phyloP scores from a whole-genome alignment of 2,113 vertebrate genomes.

The Grallaria varia region DNA sequence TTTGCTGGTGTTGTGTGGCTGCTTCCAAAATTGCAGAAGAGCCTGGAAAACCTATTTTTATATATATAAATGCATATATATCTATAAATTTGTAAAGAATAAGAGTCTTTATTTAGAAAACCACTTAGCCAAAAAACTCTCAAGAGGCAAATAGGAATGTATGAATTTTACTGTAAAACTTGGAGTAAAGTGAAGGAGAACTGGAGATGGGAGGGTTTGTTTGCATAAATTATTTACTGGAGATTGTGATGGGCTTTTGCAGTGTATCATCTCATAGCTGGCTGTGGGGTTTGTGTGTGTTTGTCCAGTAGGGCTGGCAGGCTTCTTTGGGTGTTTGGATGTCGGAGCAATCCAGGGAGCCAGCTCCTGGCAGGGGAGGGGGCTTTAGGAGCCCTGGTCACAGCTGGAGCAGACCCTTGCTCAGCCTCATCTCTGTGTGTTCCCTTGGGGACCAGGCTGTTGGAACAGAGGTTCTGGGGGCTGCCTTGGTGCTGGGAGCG shows the following conservation, averaged over 20 bases:
- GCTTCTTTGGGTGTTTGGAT: neutral
- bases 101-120: constrained; percentile 15
- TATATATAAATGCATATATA: neutral
- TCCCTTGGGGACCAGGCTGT: neutral
- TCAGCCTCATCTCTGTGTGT: neutral
- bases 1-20: neutral
- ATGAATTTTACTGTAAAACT: neutral
- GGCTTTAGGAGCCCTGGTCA: neutral
- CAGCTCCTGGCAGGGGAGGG: constrained; percentile 10
- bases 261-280: neutral
- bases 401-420: neutral
- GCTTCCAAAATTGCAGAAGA: neutral
- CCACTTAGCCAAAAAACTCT: neutral
- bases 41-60: neutral
- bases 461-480: neutral
- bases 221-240: neutral
- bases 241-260: neutral
- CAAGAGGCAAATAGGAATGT: neutral
- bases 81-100: neutral
- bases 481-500: neutral
- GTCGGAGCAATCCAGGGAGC: neutral
- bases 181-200: neutral
- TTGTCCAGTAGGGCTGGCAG: neutral
- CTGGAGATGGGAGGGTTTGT: neutral
- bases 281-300: neutral